A percentile compares a stretch with the other conserved stretches of the same genome.
phyloP scores from a whole-genome alignment of 2,888 invertebrate species.

The Sipha maydis region DNA sequence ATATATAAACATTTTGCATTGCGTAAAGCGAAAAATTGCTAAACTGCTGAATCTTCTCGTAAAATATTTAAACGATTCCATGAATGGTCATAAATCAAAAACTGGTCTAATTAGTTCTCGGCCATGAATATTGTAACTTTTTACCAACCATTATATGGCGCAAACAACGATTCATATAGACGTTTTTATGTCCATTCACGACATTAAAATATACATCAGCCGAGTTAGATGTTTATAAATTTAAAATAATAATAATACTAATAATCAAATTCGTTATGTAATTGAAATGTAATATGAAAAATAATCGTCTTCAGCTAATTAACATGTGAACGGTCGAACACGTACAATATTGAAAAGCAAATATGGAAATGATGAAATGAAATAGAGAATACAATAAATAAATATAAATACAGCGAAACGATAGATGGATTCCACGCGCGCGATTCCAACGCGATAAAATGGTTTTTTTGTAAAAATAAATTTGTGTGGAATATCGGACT shows the following conservation, averaged over 20 bases:
- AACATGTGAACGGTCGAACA: background rate
- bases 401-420: background rate
- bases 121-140: slow-evolving; percentile 16
- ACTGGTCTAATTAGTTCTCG: slow-evolving; percentile 30
- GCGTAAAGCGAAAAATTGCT: background rate
- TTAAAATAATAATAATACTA: background rate
- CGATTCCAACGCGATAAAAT: background rate
- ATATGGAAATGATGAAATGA: background rate
- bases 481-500: background rate
- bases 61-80: slow-evolving; percentile 24
- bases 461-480: background rate
- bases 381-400: background rate
- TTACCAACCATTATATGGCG: background rate
- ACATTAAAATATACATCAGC: no score
- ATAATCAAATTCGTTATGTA: background rate
- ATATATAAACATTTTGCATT: background rate
- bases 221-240: background rate
- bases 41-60: slow-evolving; percentile 5
- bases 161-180: background rate
- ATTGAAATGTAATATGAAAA: no score
- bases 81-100: slow-evolving; percentile 43
- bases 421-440: background rate
- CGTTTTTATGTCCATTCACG: background rate
- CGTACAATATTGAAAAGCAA: background rate
- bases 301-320: background rate